Conservation (phyloP, 2,797 vertebrate species). For the Poliocrania exsul region DNA sequence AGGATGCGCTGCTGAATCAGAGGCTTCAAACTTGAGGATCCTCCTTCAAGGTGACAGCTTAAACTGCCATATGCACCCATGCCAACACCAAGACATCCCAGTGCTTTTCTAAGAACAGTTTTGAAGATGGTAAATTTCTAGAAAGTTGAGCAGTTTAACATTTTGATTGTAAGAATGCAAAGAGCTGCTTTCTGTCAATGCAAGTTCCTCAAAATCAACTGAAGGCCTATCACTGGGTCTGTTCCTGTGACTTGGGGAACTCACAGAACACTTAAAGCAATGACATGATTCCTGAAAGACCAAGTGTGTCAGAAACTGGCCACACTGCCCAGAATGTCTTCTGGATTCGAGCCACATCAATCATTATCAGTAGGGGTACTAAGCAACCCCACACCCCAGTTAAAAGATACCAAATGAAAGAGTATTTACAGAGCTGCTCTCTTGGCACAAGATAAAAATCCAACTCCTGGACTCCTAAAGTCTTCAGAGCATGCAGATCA, state of each 20-base stretch:
- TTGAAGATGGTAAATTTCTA: background rate
- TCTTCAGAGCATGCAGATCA: background rate
- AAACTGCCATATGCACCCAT: background rate
- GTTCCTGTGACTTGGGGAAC: background rate
- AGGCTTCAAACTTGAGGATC: background rate
- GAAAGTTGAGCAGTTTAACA: background rate
- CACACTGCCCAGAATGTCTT: background rate
- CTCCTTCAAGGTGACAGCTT: background rate
- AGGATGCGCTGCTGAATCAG: background rate
- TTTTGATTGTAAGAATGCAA: background rate
- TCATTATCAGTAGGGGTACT: background rate
- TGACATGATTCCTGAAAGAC: background rate
- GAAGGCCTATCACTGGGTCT: background rate
- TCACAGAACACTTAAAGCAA: background rate
- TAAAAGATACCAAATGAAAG: background rate
- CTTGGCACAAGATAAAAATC: conserved; percentile 8
- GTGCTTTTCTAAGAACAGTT: background rate
- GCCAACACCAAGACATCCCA: background rate
- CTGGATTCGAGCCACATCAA: background rate
- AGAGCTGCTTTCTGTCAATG: background rate
- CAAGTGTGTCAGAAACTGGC: background rate
- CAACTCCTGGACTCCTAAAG: background rate
- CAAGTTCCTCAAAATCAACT: background rate
- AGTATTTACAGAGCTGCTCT: background rate
- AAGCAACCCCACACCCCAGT: background rate